Evolutionary conservation across 1,140 invertebrate genomes (phyloP), one percentile per base, ranked within the genome.

Genomic region (Drosophila sucinea): DNA sequence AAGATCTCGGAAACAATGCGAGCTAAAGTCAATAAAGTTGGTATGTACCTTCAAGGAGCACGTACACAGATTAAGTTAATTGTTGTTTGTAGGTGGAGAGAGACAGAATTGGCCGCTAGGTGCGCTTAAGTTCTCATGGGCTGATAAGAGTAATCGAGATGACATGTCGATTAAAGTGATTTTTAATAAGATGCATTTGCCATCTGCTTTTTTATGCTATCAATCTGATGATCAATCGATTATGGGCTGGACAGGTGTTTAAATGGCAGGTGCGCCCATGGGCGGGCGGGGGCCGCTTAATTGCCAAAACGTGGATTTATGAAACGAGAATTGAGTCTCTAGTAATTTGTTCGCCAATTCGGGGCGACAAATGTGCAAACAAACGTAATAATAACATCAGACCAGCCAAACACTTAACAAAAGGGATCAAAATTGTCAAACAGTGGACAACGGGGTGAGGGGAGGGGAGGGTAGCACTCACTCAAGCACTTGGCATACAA

Each of bases 381-480:
- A 87, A 89, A 89, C 73, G 79, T 89, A 87, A 87, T 87, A 87
- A 87, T 89, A 87, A 89, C 76, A 86, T 82, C 71, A 82, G 79
- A 33, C 44, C 33, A 68, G 57, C 29, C 68, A 4, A 58, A 67
- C 77, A 84, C 81, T 81, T 83, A 60, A 73, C 60, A 73, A 87
- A 79, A 75, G 82, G 82, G 79, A 85, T 81, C 73, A 58, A 64
- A 64, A 60, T 30, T 67, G 61, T 76, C 44, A 51, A 51, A 51
- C 4, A 7, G 17, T 47, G 35, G 47, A 66, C 44, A 8, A 4
- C 25, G 1, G 27, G 6, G 8, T 3, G 27, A 44, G n/a, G 10
- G 40, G 38, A 4, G 10, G 38, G 25, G 17, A 33, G 30, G 58
- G 61, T 60, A 74, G 60, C 64, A 74, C 79, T 73, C 56, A 74